phyloP scores from a whole-genome alignment of 2,113 vertebrate genomes.

The Choloepus hoffmanni region DNA sequence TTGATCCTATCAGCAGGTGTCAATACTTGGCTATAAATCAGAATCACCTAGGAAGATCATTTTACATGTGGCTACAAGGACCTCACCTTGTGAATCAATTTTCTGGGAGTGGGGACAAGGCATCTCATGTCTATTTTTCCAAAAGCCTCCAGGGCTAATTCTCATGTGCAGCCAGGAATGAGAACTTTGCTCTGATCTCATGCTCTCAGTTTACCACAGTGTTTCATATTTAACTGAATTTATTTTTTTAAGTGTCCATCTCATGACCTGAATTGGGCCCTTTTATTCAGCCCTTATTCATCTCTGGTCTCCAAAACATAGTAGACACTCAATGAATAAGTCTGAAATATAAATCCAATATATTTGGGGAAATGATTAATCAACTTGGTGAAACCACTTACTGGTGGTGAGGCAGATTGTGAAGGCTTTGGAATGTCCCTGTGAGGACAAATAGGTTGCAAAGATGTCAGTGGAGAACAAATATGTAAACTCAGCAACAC shows the following conservation, averaged over 20 bases:
- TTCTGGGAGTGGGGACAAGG: background rate
- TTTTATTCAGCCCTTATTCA: background rate
- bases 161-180: background rate
- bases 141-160: background rate
- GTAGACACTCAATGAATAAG: background rate
- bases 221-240: background rate
- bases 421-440: background rate
- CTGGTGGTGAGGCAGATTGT: background rate
- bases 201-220: background rate
- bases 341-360: background rate
- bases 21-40: background rate
- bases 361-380: background rate
- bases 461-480: background rate
- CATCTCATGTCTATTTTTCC: background rate
- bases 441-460: background rate
- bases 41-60: background rate
- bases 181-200: background rate
- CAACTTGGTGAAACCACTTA: background rate
- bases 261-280: background rate
- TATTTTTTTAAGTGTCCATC: background rate
- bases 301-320: background rate
- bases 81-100: background rate
- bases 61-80: background rate
- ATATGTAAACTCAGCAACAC: background rate
- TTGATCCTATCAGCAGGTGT: background rate